These are phyloP conservation scores for Oconnorella tubifera DNA, from an alignment of 2,888 invertebrate species.

Conservation along the genomic window DNA sequence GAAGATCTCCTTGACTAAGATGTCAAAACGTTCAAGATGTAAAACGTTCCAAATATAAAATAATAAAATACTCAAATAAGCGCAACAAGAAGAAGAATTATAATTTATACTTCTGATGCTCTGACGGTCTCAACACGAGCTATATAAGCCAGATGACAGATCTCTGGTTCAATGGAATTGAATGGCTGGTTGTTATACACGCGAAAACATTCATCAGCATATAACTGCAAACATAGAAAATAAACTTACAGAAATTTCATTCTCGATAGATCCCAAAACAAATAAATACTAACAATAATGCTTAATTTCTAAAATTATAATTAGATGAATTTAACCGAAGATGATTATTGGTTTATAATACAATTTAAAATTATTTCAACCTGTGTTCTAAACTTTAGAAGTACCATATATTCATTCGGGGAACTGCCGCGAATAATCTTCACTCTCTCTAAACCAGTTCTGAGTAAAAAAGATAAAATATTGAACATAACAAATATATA, in stretches of 20 bases:
- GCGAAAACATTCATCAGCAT: slow-evolving; percentile 86
- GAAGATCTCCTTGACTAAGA: too few relatives aligned
- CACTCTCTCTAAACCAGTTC: slow-evolving; percentile 82
- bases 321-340: too few relatives aligned
- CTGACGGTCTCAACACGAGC: slow-evolving; percentile 80
- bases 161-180: slow-evolving; percentile 85
- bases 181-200: slow-evolving; percentile 89
- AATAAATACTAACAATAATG: too few relatives aligned
- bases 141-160: slow-evolving; percentile 94
- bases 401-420: slow-evolving; percentile 96
- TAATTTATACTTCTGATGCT: slow-evolving; percentile 64
- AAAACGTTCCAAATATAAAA: too few relatives aligned
- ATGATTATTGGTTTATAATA: too few relatives aligned
- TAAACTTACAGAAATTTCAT: too few relatives aligned
- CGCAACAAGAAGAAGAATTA: background rate
- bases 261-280: too few relatives aligned
- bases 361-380: slow-evolving; percentile 46
- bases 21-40: too few relatives aligned
- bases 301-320: too few relatives aligned
- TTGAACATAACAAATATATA: background rate
- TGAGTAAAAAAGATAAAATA: slow-evolving; percentile 28
- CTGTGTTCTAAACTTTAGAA: slow-evolving; percentile 73
- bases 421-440: slow-evolving; percentile 80
- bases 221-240: too few relatives aligned
- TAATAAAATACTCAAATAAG: too few relatives aligned